Percentiles rank a stretch among this genome's conserved stretches.
phyloP scores from a whole-genome alignment of 2,888 invertebrate genomes.

The Harmothoe impar region DNA sequence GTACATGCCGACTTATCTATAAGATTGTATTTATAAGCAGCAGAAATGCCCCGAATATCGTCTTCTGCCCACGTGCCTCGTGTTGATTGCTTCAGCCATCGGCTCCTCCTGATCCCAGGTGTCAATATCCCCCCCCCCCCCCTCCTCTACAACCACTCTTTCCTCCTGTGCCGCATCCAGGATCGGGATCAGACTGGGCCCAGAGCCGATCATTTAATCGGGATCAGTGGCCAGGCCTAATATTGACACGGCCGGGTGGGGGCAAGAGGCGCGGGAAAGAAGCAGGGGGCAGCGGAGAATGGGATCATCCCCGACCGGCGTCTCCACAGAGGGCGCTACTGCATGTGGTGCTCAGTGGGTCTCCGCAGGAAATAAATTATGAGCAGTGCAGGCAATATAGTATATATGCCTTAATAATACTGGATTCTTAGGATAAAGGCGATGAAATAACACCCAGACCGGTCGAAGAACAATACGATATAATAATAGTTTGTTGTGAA shows the following conservation, averaged over 20 bases:
- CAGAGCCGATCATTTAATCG: conserved; percentile 57
- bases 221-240: not conserved
- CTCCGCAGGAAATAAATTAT: not conserved
- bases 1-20: too few species aligned
- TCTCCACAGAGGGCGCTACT: conserved; percentile 14
- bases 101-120: not conserved
- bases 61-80: too few species aligned
- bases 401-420: too few species aligned
- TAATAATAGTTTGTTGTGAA: too few species aligned
- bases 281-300: not conserved
- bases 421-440: too few species aligned
- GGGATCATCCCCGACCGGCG: conserved; percentile 44
- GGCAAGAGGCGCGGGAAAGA: not conserved
- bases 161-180: too few species aligned
- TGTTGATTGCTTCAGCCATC: not conserved
- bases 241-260: conserved; percentile 36
- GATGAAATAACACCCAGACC: too few species aligned
- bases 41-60: too few species aligned
- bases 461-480: too few species aligned
- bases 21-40: too few species aligned
- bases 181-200: conserved; percentile 34
- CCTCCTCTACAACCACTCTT: too few species aligned
- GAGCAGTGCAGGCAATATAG: too few species aligned
- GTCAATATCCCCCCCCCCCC: not conserved
- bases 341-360: not conserved